These are phyloP conservation scores for Pterocles gutturalis DNA, from an alignment of 2,113 vertebrate genomes.

Conservation along the genomic window DNA sequence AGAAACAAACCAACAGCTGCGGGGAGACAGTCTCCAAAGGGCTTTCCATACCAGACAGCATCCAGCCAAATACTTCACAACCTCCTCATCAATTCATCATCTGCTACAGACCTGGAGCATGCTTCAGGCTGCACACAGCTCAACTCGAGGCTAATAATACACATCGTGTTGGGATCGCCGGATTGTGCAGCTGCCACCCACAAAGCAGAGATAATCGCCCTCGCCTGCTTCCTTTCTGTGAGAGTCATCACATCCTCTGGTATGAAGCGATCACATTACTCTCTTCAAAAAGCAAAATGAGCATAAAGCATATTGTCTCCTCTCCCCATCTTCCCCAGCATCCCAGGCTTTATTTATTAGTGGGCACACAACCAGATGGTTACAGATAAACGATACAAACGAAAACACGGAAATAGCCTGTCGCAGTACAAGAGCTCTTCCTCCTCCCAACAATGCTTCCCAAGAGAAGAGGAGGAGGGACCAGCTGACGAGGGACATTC, in stretches of 20 bases:
- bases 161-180: not conserved
- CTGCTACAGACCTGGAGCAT: not conserved
- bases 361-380: slow-evolving; percentile 4
- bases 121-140: slow-evolving; percentile 11
- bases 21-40: not conserved
- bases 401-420: not conserved
- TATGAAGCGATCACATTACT: not conserved
- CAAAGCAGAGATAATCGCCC: not conserved
- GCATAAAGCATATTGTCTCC: not conserved
- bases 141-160: not conserved
- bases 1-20: not conserved
- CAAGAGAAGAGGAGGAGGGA: too few species aligned
- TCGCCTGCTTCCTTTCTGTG: not conserved
- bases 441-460: too few species aligned
- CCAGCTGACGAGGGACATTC: too few species aligned
- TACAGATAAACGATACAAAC: not conserved
- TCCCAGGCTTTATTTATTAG: not conserved
- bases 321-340: not conserved
- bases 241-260: not conserved
- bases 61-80: not conserved
- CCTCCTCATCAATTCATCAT: not conserved
- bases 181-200: slow-evolving; percentile 37
- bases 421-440: not conserved
- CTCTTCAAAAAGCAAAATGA: not conserved
- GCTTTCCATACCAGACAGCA: not conserved